These are phyloP conservation scores for Acleris laterana DNA, from an alignment of 2,888 invertebrate genomes.

Conservation along the genomic window DNA sequence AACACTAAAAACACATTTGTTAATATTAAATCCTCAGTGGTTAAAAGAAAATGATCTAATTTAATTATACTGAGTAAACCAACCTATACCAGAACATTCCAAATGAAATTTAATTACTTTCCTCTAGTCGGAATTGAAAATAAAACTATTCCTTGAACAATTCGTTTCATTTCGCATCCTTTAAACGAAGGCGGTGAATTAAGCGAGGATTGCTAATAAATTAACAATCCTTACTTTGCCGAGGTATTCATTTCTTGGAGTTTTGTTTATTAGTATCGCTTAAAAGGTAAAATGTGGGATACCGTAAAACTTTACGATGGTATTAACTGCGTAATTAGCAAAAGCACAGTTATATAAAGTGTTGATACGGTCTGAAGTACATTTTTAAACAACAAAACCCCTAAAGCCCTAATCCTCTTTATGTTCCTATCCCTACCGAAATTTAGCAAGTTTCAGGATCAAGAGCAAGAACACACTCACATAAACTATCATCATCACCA, in stretches of 20 bases:
- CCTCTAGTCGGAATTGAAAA: slow-evolving; percentile 51
- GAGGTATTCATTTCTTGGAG: slow-evolving; percentile 16
- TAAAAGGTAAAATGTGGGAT: background rate
- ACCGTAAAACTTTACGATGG: no score
- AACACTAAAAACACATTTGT: background rate
- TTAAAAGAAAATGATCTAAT: background rate
- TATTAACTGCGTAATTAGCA: no score
- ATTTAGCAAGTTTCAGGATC: no score
- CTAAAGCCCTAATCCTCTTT: no score
- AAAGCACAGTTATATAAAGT: no score
- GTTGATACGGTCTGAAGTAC: no score
- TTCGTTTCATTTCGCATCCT: slow-evolving; percentile 35
- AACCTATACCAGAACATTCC: slow-evolving; percentile 29
- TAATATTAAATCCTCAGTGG: background rate
- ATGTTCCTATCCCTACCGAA: no score
- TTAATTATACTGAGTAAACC: background rate
- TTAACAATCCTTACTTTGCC: slow-evolving; percentile 28
- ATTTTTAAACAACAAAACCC: no score
- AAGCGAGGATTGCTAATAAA: slow-evolving; percentile 29
- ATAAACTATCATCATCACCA: no score
- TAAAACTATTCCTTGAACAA: slow-evolving; percentile 41
- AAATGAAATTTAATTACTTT: slow-evolving; percentile 38
- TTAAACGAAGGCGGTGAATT: slow-evolving; percentile 23
- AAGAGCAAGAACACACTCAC: no score
- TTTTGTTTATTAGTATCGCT: slow-evolving; percentile 9